phyloP scores from a whole-genome alignment of 2,888 invertebrate genomes.

The Drosophila longiperda region DNA sequence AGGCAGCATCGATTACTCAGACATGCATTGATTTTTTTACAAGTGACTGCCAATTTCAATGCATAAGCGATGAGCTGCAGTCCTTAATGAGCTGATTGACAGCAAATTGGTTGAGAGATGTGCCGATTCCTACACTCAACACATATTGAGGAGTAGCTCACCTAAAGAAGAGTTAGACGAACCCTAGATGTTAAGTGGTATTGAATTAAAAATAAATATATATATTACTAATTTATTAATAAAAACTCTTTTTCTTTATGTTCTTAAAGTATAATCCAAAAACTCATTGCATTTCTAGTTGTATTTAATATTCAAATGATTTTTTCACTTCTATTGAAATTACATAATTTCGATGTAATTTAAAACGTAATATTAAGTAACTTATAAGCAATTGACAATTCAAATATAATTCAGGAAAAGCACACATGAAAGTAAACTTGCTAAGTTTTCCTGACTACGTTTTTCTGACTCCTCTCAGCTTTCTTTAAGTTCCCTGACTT shows the following conservation, averaged over 20 bases:
- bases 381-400: neutral
- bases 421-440: too few species aligned
- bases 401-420: neutral
- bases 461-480: neutral
- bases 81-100: slow-evolving; percentile 64
- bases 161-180: neutral
- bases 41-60: slow-evolving; percentile 78
- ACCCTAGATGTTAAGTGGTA: neutral
- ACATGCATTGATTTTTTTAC: slow-evolving; percentile 80
- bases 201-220: neutral
- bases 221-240: neutral
- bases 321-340: too few species aligned
- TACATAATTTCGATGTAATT: too few species aligned
- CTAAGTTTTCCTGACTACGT: neutral
- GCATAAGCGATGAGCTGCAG: slow-evolving; percentile 72
- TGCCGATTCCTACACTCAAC: neutral
- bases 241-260: neutral
- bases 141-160: neutral
- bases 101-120: slow-evolving; percentile 23
- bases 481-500: neutral
- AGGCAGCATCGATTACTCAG: slow-evolving; percentile 78
- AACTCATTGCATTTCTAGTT: neutral
- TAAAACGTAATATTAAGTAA: neutral
- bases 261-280: neutral
- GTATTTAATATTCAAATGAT: neutral